phyloP scores from a whole-genome alignment of 2,113 vertebrate species.

The Caranx ignobilis region DNA sequence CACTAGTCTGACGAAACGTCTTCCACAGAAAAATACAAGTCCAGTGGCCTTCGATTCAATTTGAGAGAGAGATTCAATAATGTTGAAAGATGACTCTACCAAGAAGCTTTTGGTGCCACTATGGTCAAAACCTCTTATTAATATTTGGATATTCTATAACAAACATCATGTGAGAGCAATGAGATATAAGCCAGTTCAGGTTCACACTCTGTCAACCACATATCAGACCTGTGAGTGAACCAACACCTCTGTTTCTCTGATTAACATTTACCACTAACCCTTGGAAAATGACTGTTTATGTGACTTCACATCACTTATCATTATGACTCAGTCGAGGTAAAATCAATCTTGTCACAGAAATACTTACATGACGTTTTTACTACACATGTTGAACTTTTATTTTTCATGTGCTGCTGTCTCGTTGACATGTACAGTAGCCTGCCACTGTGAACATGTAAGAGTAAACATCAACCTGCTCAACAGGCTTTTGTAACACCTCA shows the following conservation, averaged over 20 bases:
- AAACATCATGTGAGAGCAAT: too few species aligned
- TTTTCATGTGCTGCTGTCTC: background rate
- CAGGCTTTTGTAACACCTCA: background rate
- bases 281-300: background rate
- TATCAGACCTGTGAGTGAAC: background rate
- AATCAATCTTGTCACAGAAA: background rate
- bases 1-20: too few species aligned
- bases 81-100: too few species aligned
- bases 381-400: background rate
- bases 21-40: too few species aligned
- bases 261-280: background rate
- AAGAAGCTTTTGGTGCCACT: too few species aligned
- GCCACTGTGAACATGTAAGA: background rate
- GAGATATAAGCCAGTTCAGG: too few species aligned
- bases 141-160: too few species aligned
- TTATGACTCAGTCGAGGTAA: background rate
- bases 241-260: constrained; percentile 1
- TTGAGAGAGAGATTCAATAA: too few species aligned
- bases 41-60: too few species aligned
- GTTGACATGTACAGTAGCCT: background rate
- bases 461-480: constrained; percentile 11
- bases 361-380: background rate
- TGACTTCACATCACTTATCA: background rate
- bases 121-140: too few species aligned
- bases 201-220: background rate